Evolutionary conservation across 1,140 invertebrate genomes (phyloP), one percentile per base, ranked within the genome.

Genomic region (Oreohelix idahoensis): DNA sequence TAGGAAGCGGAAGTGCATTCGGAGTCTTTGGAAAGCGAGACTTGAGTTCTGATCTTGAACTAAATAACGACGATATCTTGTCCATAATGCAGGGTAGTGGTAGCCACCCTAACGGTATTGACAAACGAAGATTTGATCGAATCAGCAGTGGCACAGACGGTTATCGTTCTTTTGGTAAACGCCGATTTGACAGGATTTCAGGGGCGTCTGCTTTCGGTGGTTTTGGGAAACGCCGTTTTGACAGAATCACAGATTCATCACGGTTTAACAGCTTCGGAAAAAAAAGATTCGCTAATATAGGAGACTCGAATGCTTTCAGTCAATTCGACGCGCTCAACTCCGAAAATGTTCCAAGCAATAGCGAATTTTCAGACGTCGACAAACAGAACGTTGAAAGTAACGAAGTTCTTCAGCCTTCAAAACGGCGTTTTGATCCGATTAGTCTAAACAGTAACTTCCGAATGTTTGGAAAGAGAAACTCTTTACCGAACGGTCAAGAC

Each of bases 81-180:
- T 45, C 15, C 15, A 4, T 4, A 15, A 66, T 35, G 17, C 1
- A 66, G 5, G 29, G 17, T 17, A 23, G 8, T 66, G 2, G 5
- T 8, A 32, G 29, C 8, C 0, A 35, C 32, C 1, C 8, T 5
- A n/a, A 29, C 23, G 63, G 32, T 66, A 23, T 66, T 32, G 29
- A 66, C 29, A 66, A 66, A 66, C n/a, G 63, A 17, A 66, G 63
- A 23, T 66, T 66, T 66, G 63, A 66, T 35, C 63, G 63, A 32
- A 66, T 66, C 2, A 66, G 29, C 63, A 66, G 63, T 35, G 63
- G 63, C 29, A 29, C 20, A 15, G 20, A 66, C 17, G 63, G 63
- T 8, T 66, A 66, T 23, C 5, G 63, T 29, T 66, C 63, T 15
- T 66, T 66, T 35, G 63, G 63, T 29, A 66, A 66, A 66, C 63